phyloP scores from a whole-genome alignment of 2,797 vertebrate genomes.

The Champsocephalus esox region DNA sequence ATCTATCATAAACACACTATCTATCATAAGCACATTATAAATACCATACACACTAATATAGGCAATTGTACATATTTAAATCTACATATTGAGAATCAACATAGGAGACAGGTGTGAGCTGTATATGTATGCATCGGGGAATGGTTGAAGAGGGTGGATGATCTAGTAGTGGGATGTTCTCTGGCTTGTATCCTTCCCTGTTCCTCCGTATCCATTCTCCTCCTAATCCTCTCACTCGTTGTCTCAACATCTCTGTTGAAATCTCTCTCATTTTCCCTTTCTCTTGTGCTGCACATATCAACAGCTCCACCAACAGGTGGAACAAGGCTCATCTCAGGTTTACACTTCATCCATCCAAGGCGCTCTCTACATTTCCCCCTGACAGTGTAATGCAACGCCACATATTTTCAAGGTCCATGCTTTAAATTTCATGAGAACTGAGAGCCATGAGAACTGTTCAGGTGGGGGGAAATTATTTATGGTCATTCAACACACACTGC shows the following conservation, averaged over 20 bases:
- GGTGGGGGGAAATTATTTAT: constrained; percentile 26
- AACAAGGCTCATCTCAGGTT: constrained; percentile 19
- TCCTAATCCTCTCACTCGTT: constrained; percentile 68
- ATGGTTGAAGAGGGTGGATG: constrained; percentile 39
- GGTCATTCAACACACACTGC: constrained; percentile 37
- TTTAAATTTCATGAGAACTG: constrained; percentile 41
- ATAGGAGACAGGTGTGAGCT: constrained; percentile 12
- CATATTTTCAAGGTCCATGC: constrained; percentile 49
- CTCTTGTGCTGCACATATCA: constrained; percentile 46
- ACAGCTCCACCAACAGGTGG: constrained; percentile 84
- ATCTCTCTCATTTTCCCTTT: constrained; percentile 43
- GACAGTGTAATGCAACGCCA: constrained; percentile 32
- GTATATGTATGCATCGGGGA: constrained; percentile 30
- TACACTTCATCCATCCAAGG: constrained; percentile 15
- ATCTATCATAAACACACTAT: neutral
- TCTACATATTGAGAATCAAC: neutral
- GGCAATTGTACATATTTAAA: constrained; percentile 1
- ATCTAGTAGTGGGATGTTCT: constrained; percentile 46
- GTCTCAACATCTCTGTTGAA: constrained; percentile 63
- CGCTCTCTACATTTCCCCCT: constrained; percentile 2
- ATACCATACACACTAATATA: neutral
- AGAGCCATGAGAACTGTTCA: constrained; percentile 19
- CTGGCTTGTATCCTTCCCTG: constrained; percentile 52
- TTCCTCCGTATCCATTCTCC: constrained; percentile 57
- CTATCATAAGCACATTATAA: neutral